These are phyloP conservation scores for Heteronetta atricapilla DNA, from an alignment of 2,113 vertebrate genomes.

Conservation along the genomic window DNA sequence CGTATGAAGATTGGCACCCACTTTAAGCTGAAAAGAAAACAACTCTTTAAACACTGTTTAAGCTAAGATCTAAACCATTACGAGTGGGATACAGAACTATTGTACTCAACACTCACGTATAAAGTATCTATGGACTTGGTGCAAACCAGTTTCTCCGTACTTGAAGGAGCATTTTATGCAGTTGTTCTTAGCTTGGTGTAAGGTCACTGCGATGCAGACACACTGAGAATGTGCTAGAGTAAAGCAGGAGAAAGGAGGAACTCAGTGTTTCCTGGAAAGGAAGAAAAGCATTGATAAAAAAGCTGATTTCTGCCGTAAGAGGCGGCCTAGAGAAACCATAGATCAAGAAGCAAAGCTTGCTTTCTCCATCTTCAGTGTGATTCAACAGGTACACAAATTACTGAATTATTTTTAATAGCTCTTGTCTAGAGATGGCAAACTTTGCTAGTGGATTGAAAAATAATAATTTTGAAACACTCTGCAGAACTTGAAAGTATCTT, in stretches of 20 bases:
- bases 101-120: not conserved
- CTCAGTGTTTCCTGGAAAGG: not conserved
- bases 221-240: not conserved
- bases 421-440: not conserved
- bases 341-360: not conserved
- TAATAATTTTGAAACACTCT: not conserved
- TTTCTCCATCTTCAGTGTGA: not conserved
- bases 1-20: slow-evolving; percentile 5
- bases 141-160: not conserved
- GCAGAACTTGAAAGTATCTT: not conserved
- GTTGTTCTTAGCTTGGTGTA: not conserved
- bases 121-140: not conserved
- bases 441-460: not conserved
- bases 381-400: not conserved
- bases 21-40: slow-evolving; percentile 51
- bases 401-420: not conserved
- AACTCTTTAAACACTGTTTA: not conserved
- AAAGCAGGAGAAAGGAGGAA: not conserved
- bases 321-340: not conserved
- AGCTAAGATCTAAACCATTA: slow-evolving; percentile 16
- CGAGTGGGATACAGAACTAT: not conserved
- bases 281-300: not conserved
- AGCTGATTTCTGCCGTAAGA: not conserved
- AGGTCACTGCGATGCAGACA: not conserved
- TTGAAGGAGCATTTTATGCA: not conserved